Base-by-base conservation (phyloP, 2,888 invertebrate genomes). In the Thera britannica region DNA sequence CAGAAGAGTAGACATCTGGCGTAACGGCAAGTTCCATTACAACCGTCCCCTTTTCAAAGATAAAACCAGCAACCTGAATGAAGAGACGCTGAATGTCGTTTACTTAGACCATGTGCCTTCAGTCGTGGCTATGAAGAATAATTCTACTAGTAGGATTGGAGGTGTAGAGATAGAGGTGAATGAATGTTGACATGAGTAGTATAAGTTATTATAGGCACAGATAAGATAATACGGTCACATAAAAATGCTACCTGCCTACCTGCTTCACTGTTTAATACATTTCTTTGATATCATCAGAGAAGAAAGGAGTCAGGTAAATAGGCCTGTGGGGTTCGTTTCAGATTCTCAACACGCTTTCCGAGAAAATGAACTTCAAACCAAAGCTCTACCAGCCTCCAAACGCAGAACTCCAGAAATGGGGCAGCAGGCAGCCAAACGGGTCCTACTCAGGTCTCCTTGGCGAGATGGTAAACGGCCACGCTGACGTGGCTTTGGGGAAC, bases 401-500 rank as follows among this genome's bases (percentile, higher is more conserved):
- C 76, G 92, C 95, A 0, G 94, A 95, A 6, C 79, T 80, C 0
- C 95, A 96, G 70, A 95, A 95, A 79, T 97, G 97, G 97, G 97
- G 97, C 2, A 90, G 92, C 65, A 93, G 90, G 70, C 91, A 94
- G 66, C 78, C 93, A 1, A 97, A 97, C 79, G 96, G 96, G 0
- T 95, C 95, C 0, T 96, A 94, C 75, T 95, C 96, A 5, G 97
- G 97, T 0, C 89, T 97, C 0, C 89, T 97, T 0, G 97, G 96
- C 0, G 97, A 97, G 90, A 95, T 97, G 90, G 94, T 95, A 0
- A 89, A 92, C 46, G 95, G 96, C 1, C 89, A 90, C 62, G 97
- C 97, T 0, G 96, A 97, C 77, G 87, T 97, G 62, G 97, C 96
- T 12, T 87, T 97, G 11, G 97, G 97, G 0, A 97, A 97, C 87